Evolutionary conservation across 2,113 vertebrate genomes (phyloP), one percentile per base, ranked within the genome.

Genomic region (Sylvilagus bachmani): DNA sequence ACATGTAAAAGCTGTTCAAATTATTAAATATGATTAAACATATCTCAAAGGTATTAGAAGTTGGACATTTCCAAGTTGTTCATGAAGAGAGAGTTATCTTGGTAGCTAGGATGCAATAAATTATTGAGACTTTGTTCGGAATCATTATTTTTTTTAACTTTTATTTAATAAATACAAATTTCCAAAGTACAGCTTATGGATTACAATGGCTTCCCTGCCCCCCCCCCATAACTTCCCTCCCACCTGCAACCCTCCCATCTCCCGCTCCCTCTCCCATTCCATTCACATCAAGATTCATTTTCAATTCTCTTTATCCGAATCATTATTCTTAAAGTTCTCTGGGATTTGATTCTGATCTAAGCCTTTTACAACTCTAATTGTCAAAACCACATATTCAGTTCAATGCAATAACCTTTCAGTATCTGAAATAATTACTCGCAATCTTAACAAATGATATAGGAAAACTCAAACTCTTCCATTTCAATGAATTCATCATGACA

Each of bases 11-110:
- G 7, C 13, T 70, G 3, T 53, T 79, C 67, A 80, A 83, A 79
- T 64, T 36, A 86, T 70, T 92, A 70, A 77, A 80, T 49, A 89
- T 86, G 17, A 69, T 36, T 77, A 82, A 81, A 84, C 4, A 75
- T 27, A 1, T 84, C 27, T 36, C 44, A 87, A 27, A 53, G 22
- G 73, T 79, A 79, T 92, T 93, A 73, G 10, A 31, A 89, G 13
- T 33, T 66, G 44, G 61, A 22, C 73, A 79, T 71, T 11, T 53
- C 17, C 53, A 89, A 29, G 62, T 84, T 11, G 25, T 55, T 64
- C 13, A 53, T 22, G 77, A 89, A 80, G 22, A 86, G 13, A 29
- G 13, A 17, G 11, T 83, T 80, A 58, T 49, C 33, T 61, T 85
- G 62, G 21, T 53, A 70, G 17, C 7, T 73, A 80, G 31, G 33